A percentile compares a stretch with the other conserved stretches of the same genome.
Evolutionary conservation across 2,113 vertebrate genomes (phyloP).

Genomic region (Pontoporia blainvillei): DNA sequence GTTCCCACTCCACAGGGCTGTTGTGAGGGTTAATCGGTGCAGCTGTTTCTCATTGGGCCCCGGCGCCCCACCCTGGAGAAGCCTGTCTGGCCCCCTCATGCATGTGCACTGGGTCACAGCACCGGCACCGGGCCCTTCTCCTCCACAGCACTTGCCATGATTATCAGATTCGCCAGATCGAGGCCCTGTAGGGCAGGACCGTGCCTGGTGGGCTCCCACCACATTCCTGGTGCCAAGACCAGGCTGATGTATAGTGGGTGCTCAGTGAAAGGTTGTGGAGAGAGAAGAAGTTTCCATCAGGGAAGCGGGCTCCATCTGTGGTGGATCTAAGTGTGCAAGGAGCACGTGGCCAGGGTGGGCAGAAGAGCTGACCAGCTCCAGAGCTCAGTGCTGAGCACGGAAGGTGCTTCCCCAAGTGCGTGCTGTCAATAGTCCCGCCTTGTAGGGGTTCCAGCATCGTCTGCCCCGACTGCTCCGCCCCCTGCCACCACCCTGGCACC

Average conservation of each 20-base stretch:
- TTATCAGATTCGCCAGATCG: accelerated
- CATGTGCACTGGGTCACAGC: accelerated
- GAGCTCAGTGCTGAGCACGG: accelerated
- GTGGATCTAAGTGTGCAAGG: neutral
- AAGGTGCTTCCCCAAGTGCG: accelerated
- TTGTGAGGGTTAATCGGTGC: neutral
- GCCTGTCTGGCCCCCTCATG: neutral
- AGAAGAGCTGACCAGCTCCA: accelerated
- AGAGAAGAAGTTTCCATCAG: accelerated
- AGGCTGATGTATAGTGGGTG: neutral
- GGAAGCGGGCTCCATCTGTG: accelerated
- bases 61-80: accelerated
- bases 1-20: accelerated
- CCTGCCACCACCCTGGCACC: accelerated
- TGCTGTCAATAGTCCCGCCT: accelerated
- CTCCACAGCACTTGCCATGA: accelerated
- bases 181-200: neutral
- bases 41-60: neutral
- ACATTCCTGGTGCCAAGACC: accelerated
- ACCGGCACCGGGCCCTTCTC: accelerated
- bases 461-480: accelerated
- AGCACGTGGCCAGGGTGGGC: accelerated
- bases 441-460: accelerated
- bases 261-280: neutral
- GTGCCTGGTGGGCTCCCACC: accelerated